Base-by-base conservation (phyloP, 1,140 invertebrate species). In the Caerostris darwini region DNA sequence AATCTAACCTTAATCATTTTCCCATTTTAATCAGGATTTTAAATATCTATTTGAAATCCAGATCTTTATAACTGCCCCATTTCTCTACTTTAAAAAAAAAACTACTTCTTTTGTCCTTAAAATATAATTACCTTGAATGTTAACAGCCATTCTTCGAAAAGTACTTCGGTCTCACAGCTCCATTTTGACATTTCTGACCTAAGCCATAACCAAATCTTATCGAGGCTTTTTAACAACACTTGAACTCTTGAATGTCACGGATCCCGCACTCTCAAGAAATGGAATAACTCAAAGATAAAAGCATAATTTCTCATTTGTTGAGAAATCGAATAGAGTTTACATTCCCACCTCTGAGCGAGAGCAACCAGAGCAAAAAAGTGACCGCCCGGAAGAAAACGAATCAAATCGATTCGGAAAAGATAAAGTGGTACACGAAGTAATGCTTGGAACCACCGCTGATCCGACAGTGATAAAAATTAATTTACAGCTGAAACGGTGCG, bases 391-490 rank as follows among this genome's bases (percentile, higher is more conserved):
- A 86, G 67, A 69, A 59, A 71, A 54, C 53, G 56, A 87, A 69
- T 77, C 61, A 34, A 94, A 88, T 58, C 64, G 86, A 93, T 93
- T 71, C 54, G 19, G 83, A 54, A 14, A 53, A 67, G 82, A 92
- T 92, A 92, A 77, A 71, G 14, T 77, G 17, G 58, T 64, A 71
- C 83, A 71, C 83, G 83, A 69, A 69, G 57, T n/a, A 56, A 7
- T 90, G 64, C 88, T 61, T 67, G 54, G 59, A 88, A 88, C 53
- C 56, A 54, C 90, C 58, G 19, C 61, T 77, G 86, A 88, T 94
- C 92, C 67, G 58, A 81, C 85, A 50, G 56, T 19, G 92, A 94
- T 94, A 94, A 94, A 94, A 94, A 94, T 94, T 94, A 94, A 94
- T 94, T 94, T 94, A 71, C 83, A 58, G 58, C 17, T 17, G 56